A percentile compares a stretch with the other conserved stretches of the same genome.
phyloP scores from a whole-genome alignment of 92 coral and sea anemone species.

The Epizoanthus illoricatus region DNA sequence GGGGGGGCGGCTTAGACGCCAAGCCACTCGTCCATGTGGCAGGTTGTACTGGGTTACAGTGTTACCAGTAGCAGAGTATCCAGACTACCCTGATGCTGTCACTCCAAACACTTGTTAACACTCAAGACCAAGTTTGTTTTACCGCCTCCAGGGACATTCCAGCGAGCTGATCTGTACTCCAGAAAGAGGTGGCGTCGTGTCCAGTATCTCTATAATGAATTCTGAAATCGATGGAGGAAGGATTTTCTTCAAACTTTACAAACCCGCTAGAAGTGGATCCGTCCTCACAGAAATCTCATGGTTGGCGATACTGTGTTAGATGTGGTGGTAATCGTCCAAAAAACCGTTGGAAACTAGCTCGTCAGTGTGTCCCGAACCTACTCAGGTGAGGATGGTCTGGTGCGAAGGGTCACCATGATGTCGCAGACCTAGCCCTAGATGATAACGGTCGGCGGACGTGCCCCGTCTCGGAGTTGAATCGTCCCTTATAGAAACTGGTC shows the following conservation, averaged over 20 bases:
- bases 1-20: too few relatives aligned
- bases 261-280: not conserved
- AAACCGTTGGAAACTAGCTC: not conserved
- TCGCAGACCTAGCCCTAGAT: too few relatives aligned
- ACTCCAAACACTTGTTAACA: too few relatives aligned
- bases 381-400: not conserved
- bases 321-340: not conserved
- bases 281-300: not conserved
- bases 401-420: not conserved
- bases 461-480: too few relatives aligned
- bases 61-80: too few relatives aligned
- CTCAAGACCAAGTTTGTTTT: too few relatives aligned
- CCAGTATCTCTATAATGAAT: not conserved
- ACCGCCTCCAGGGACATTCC: conserved; percentile 9
- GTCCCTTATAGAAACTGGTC: too few relatives aligned
- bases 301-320: conserved; percentile 4
- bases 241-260: not conserved
- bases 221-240: not conserved
- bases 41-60: too few relatives aligned
- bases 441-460: too few relatives aligned
- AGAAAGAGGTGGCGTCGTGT: too few relatives aligned
- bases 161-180: conserved; percentile 4
- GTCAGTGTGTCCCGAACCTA: not conserved
- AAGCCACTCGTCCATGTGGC: too few relatives aligned
- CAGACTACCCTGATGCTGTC: too few relatives aligned